Base-by-base conservation (phyloP, 1,140 invertebrate genomes). In the Drosophila chauvacae region DNA sequence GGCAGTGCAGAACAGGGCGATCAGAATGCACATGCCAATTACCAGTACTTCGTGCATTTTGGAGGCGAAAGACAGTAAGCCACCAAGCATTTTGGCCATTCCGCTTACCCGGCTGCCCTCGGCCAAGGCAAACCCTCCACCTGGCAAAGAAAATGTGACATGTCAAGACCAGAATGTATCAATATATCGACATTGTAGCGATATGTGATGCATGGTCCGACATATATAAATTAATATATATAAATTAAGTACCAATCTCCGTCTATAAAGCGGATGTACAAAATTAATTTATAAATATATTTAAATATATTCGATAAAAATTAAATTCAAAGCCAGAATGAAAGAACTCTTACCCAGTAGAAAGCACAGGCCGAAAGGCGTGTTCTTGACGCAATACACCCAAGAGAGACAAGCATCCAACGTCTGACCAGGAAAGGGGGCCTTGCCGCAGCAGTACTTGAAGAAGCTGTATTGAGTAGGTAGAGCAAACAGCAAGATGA, bases 91-190 rank as follows among this genome's bases (percentile, higher is more conserved):
- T 16, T 93, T 91, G 0, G 97, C 97, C 70, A 98, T 94, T 0
- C 96, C 96, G 2, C 96, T 97, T 1, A 93, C 94, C 71, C 96
- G 95, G 64, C 96, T 96, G 30, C 96, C 97, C 60, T 96, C 95
- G 0, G 97, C 97, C 16, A 98, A 93, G 0, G 97, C 97, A 93
- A 98, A 98, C 1, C 97, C 97, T 35, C 97, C 97, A 37, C 97
- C 94, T 94, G 73, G 1, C 18, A 20, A 80, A 66, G 57, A 42
- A 66, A 37, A 11, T n/a, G 7, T 28, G 16, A 6, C 47, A n/a
- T 10, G 13, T 45, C 44, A 39, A 39, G 35, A 2, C 1, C 35
- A 37, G 13, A 35, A 11, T 0, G 10, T 0, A 35, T 11, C 10
- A 35, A 35, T 35, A 10, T 35, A 11, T 13, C 35, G 33, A 35